These are phyloP conservation scores for Octodonta nipae DNA, from an alignment of 2,888 invertebrate genomes.

Conservation along the genomic window DNA sequence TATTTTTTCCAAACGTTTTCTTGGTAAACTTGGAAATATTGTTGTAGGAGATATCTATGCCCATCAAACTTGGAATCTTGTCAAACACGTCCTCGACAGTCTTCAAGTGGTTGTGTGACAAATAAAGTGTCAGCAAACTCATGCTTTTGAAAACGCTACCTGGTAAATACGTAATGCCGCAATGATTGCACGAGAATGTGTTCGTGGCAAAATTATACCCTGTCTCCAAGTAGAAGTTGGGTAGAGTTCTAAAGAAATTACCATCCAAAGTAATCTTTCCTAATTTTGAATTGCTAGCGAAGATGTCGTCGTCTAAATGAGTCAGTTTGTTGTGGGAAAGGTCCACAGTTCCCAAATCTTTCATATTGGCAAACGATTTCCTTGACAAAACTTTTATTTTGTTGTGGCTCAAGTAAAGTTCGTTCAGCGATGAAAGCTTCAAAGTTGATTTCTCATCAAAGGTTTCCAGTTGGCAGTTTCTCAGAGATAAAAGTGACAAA, in stretches of 20 bases:
- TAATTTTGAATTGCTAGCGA: conserved; percentile 54
- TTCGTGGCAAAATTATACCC: conserved; percentile 15
- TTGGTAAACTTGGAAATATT: conserved; percentile 46
- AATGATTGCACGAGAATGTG: conserved; percentile 57
- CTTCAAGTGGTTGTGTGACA: conserved; percentile 48
- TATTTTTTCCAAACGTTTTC: conserved; percentile 53
- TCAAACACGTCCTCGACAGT: conserved; percentile 45
- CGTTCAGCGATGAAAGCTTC: conserved; percentile 37
- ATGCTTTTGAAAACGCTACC: conserved; percentile 56
- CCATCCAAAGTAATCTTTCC: conserved; percentile 58
- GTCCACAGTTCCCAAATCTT: conserved; percentile 55
- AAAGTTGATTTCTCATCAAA: conserved; percentile 53
- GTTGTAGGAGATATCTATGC: conserved; percentile 62
- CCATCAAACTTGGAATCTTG: conserved; percentile 45
- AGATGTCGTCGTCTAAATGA: conserved; percentile 52
- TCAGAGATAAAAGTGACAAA: conserved; percentile 53
- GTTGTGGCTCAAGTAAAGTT: conserved; percentile 57
- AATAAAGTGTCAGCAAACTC: conserved; percentile 45
- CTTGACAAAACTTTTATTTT: conserved; percentile 53
- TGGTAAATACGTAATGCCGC: conserved; percentile 49
- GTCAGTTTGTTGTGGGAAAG: conserved; percentile 59
- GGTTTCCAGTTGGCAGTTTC: conserved; percentile 51
- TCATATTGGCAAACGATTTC: conserved; percentile 53
- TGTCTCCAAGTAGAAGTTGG: conserved; percentile 40
- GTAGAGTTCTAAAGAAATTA: conserved; percentile 54